Conservation (phyloP, 2,888 invertebrate species). For the Dasypogon diadema region DNA sequence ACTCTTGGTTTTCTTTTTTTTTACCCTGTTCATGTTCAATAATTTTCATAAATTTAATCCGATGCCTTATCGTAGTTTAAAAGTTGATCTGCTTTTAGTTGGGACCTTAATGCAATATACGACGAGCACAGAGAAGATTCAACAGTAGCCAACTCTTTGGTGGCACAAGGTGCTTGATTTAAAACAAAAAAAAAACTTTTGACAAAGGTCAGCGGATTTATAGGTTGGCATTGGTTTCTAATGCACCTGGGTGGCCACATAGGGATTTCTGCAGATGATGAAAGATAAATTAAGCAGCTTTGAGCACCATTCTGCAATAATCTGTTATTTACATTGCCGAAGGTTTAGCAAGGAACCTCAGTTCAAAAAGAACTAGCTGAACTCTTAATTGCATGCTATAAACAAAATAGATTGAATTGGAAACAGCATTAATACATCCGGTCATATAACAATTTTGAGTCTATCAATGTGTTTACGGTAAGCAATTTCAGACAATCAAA, state of each 20-base stretch:
- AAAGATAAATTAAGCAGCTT: not conserved
- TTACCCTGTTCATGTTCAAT: no score
- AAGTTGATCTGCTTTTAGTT: not conserved
- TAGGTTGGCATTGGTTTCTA: not conserved
- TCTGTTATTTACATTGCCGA: not conserved
- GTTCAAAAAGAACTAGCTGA: no score
- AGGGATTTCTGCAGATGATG: not conserved
- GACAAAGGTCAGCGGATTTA: not conserved
- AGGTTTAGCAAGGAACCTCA: not conserved
- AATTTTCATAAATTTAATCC: no score
- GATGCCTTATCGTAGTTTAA: not conserved
- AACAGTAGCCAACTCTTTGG: not conserved
- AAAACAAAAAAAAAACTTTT: not conserved
- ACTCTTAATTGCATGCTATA: not conserved
- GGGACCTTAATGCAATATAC: not conserved
- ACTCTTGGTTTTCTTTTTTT: no score
- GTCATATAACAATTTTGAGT: not conserved
- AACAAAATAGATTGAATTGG: not conserved
- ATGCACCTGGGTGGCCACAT: not conserved
- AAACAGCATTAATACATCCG: conserved; percentile 6
- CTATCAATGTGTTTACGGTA: not conserved
- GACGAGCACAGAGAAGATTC: no score
- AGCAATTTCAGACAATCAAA: conserved; percentile 15
- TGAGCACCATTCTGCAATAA: not conserved
- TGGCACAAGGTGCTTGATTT: not conserved